Percentiles rank a stretch among this genome's conserved stretches.
Conservation (phyloP, 2,888 invertebrate species). For the Anoncus sp. region DNA sequence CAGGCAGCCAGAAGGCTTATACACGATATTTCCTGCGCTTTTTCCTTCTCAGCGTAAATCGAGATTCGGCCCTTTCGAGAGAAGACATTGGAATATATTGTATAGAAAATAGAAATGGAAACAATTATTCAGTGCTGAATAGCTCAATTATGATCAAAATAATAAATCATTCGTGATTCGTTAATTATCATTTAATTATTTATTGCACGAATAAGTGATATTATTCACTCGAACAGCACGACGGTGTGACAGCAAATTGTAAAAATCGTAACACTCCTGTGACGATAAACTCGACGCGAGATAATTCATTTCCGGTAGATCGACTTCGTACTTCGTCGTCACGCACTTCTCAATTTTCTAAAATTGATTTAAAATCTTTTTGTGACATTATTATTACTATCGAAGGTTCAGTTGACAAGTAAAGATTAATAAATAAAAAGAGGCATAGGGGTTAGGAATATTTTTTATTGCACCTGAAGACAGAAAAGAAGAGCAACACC, state of each 20-base stretch:
- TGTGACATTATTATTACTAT: not conserved
- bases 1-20: slow-evolving; percentile 53
- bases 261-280: slow-evolving; percentile 59
- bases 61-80: slow-evolving; percentile 34
- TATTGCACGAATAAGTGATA: not conserved
- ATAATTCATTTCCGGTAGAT: slow-evolving; percentile 57
- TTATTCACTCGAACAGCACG: slow-evolving; percentile 11
- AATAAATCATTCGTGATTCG: no score
- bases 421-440: not conserved
- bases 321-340: slow-evolving; percentile 48
- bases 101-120: not conserved
- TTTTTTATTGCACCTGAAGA: slow-evolving; percentile 44
- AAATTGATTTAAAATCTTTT: not conserved
- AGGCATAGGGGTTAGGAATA: not conserved
- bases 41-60: slow-evolving; percentile 50
- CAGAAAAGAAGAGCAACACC: slow-evolving; percentile 48
- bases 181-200: not conserved
- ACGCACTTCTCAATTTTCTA: slow-evolving; percentile 44
- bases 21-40: slow-evolving; percentile 44
- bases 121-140: not conserved
- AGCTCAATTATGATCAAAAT: no score
- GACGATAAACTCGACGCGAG: slow-evolving; percentile 56
- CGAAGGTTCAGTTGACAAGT: not conserved
- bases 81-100: not conserved
- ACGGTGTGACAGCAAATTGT: slow-evolving; percentile 54